These are phyloP conservation scores for Calycopis cecrops DNA, from an alignment of 1,140 invertebrate species.

Conservation along the genomic window DNA sequence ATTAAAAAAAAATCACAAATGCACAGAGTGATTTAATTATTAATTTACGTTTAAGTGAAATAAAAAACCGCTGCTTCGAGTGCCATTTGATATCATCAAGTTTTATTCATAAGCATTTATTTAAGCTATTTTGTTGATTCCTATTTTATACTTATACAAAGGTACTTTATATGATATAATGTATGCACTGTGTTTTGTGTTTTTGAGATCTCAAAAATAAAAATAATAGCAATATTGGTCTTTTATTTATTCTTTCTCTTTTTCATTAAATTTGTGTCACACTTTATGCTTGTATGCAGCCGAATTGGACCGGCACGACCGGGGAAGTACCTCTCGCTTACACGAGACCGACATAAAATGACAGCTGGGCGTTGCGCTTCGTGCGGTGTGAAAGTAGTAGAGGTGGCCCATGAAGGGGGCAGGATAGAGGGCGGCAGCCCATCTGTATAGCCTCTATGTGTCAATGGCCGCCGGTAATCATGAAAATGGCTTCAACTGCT, in stretches of 20 bases:
- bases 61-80: slow-evolving; percentile 48
- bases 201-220: slow-evolving; percentile 74
- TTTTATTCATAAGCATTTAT: background rate
- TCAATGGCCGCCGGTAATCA: no score
- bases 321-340: no score
- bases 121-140: background rate
- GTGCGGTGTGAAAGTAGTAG: no score
- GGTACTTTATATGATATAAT: slow-evolving; percentile 36
- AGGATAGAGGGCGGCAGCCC: no score
- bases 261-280: slow-evolving; percentile 3
- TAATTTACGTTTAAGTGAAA: slow-evolving; percentile 30
- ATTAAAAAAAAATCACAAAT: slow-evolving; percentile 35
- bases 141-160: slow-evolving; percentile 22
- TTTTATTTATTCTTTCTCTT: slow-evolving; percentile 27
- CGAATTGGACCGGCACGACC: no score
- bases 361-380: no score
- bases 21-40: slow-evolving; percentile 41
- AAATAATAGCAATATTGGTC: slow-evolving; percentile 44
- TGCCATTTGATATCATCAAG: background rate
- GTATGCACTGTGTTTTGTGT: slow-evolving; percentile 66
- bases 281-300: no score
- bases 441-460: no score
- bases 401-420: no score
- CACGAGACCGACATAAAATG: no score
- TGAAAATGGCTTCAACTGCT: no score